These are phyloP conservation scores for Nannospalax galili DNA, from an alignment of 2,113 vertebrate species.

Conservation along the genomic window DNA sequence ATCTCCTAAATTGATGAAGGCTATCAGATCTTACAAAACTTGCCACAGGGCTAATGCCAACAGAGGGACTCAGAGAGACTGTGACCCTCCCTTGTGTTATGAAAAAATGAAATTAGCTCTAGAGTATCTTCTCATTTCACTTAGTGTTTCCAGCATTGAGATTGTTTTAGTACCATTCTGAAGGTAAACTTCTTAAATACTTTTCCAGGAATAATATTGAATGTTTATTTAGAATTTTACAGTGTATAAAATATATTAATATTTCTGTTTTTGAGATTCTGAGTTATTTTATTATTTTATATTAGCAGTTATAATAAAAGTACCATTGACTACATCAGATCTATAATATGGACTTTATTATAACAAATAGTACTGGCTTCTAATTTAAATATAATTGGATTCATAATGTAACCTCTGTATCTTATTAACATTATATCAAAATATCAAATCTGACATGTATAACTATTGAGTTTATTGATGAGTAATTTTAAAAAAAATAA, in stretches of 20 bases:
- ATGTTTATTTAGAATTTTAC: slow-evolving; percentile 35
- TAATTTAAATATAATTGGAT: background rate
- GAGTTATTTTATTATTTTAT: background rate
- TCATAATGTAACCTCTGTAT: background rate
- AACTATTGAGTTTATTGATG: background rate
- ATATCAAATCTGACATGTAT: background rate
- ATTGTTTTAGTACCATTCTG: slow-evolving; percentile 3
- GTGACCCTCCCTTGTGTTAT: background rate
- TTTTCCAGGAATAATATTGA: slow-evolving; percentile 5
- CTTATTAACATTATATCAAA: background rate
- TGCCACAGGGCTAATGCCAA: background rate
- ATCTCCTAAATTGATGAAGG: slow-evolving; percentile 1
- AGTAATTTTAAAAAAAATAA: background rate
- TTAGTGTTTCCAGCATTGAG: slow-evolving; percentile 29
- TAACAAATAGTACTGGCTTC: background rate
- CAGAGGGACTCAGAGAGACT: background rate
- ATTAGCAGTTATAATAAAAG: background rate
- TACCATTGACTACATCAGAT: background rate
- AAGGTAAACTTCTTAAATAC: background rate
- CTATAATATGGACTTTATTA: background rate
- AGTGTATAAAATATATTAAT: background rate
- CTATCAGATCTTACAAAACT: background rate
- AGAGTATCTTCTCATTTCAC: background rate
- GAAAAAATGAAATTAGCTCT: slow-evolving; percentile 6
- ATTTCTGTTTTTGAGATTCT: background rate